Conservation (phyloP, 2,797 vertebrate genomes). For the Gymnothorax reevesii region DNA sequence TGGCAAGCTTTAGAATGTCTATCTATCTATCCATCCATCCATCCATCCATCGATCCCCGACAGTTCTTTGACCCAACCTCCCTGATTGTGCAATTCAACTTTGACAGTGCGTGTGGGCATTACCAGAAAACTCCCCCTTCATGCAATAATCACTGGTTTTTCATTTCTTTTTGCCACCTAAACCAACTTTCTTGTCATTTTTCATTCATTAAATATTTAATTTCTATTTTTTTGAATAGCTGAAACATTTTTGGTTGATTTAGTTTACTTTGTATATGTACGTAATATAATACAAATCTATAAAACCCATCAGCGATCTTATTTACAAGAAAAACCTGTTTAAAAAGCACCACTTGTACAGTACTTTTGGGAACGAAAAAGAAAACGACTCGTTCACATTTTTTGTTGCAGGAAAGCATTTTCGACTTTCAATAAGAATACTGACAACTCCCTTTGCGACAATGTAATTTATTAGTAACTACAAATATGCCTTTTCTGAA, state of each 20-base stretch:
- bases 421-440: constrained; percentile 20
- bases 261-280: constrained; percentile 32
- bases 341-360: constrained; percentile 66
- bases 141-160: constrained; percentile 17
- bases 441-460: constrained; percentile 32
- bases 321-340: constrained; percentile 81
- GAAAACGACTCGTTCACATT: constrained; percentile 55
- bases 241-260: constrained; percentile 54
- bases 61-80: not conserved
- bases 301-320: constrained; percentile 96
- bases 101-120: constrained; percentile 27
- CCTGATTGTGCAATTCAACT: constrained; percentile 26
- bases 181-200: constrained; percentile 55
- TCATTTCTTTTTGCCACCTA: constrained; percentile 47
- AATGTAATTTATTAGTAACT: constrained; percentile 35
- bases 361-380: constrained; percentile 58
- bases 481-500: constrained; percentile 30
- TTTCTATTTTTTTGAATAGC: constrained; percentile 44
- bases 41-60: not conserved
- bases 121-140: constrained; percentile 19
- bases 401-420: constrained; percentile 41
- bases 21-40: no score
- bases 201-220: constrained; percentile 23
- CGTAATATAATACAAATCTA: constrained; percentile 79
- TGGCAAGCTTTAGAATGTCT: no score